Conservation (phyloP, 2,797 vertebrate species). For the Onychomys arenicola region DNA sequence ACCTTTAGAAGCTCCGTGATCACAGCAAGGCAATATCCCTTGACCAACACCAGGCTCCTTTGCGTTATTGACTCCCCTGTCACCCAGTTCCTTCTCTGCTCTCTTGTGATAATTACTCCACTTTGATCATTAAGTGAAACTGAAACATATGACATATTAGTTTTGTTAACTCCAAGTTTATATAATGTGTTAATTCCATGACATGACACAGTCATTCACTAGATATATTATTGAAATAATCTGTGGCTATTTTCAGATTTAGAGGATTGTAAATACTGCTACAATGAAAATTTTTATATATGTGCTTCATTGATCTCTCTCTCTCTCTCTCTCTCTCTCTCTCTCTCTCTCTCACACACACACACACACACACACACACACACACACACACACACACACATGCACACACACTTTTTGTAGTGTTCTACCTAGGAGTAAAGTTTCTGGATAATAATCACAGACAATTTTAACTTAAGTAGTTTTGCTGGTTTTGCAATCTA, state of each 20-base stretch:
- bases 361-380: neutral
- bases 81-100: neutral
- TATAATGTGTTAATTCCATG: neutral
- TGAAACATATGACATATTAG: neutral
- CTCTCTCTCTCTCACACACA: neutral
- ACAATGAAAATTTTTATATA: neutral
- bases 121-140: neutral
- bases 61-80: neutral
- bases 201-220: neutral
- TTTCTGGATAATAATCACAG: neutral
- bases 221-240: neutral
- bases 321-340: too few species aligned
- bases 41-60: neutral
- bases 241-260: neutral
- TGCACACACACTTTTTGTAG: neutral
- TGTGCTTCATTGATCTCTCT: neutral
- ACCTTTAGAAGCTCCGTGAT: too few species aligned
- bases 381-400: neutral
- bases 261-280: neutral
- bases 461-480: neutral
- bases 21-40: neutral
- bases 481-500: neutral
- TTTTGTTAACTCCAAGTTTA: neutral
- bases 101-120: neutral
- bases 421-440: neutral